phyloP scores from a whole-genome alignment of 2,113 vertebrate species.

The cat (Felis catus) region DNA sequence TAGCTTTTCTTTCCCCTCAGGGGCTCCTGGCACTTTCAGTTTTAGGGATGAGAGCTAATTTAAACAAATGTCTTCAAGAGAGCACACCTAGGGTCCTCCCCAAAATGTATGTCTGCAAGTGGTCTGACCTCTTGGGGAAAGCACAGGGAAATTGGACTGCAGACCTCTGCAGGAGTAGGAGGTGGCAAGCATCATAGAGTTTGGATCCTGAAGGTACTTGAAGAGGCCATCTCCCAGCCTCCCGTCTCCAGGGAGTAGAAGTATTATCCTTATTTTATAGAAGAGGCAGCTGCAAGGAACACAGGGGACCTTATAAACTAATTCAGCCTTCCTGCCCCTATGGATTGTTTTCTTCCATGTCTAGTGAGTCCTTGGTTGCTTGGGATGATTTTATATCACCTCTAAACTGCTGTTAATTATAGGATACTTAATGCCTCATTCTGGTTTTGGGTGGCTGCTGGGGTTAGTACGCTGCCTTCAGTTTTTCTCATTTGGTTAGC shows the following conservation, averaged over 20 bases:
- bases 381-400: background rate
- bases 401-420: background rate
- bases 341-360: background rate
- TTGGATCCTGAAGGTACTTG: background rate
- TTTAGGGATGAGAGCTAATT: background rate
- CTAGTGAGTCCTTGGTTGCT: background rate
- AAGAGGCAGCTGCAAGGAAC: background rate
- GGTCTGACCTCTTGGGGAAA: background rate
- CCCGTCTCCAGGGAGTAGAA: background rate
- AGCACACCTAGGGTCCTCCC: background rate
- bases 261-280: background rate
- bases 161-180: background rate
- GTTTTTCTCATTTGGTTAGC: slow-evolving; percentile 8
- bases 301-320: background rate
- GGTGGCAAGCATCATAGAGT: background rate
- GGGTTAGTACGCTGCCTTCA: background rate
- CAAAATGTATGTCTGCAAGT: background rate
- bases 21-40: background rate
- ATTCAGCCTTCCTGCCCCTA: background rate
- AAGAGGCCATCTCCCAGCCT: background rate
- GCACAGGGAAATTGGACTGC: background rate
- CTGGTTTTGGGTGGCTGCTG: background rate
- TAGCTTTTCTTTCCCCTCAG: background rate
- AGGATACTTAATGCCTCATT: background rate
- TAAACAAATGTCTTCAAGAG: background rate